Evolutionary conservation across 2,113 vertebrate species (phyloP), one percentile per base, ranked within the genome.

Genomic region (Chamaetylas fuelleborni): DNA sequence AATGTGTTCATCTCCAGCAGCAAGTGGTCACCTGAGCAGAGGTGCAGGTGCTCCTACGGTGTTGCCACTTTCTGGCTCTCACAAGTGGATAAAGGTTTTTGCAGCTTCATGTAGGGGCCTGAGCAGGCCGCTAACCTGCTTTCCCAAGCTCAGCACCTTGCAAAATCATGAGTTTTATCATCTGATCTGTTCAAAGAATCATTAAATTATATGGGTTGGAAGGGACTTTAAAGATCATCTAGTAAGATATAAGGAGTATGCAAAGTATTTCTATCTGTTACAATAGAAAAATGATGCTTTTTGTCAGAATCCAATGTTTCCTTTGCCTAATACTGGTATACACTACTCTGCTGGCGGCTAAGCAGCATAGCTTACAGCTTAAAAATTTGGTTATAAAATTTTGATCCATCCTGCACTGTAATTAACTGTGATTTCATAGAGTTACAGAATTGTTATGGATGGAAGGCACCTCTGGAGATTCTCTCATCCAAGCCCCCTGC

Each of bases 311-410:
- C 36, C 17, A 14, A 4, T 77, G 48, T 87, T 86, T 65, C 28
- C n/a, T 90, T 91, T 90, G 60, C 80, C 89, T 83, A 42, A 76
- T 81, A 31, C 16, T 72, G 47, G 70, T 62, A 43, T 8, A 38
- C 16, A 29, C 15, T 24, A 45, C 42, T 48, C 4, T 62, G 50
- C 62, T 86, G 57, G 36, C 66, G 65, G 60, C 71, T 88, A 90
- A 94, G 45, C n/a, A 77, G 34, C 53, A 45, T 62, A 31, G n/a
- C 22, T 87, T 87, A 60, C 11, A 40, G 26, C 17, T 45, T 91
- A 64, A 89, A 91, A 94, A 73, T 64, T 53, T 14, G 15, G 66
- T 74, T 87, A 86, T 42, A 83, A 69, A 58, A 62, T 74, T 61
- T 66, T 81, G 40, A 73, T 72, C 23, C 25, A 42, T 91, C 72